Evolutionary conservation across 2,797 vertebrate species (phyloP).

Genomic region (Sparidentex hasta): DNA sequence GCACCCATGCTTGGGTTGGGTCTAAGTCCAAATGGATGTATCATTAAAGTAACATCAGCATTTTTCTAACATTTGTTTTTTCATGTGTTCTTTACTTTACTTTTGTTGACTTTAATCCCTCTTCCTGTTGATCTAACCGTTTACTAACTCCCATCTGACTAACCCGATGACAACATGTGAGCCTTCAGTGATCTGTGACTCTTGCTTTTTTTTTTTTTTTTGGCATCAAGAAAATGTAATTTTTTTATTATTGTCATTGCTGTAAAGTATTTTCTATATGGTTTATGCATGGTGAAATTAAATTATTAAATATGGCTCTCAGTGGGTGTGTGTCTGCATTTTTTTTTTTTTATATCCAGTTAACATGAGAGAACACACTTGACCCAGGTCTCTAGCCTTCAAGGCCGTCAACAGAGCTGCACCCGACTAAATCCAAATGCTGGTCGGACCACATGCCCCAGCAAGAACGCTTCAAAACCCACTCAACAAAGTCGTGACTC

Average conservation of each 20-base stretch:
- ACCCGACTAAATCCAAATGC: no score
- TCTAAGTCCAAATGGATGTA: slow-evolving; percentile 44
- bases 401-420: no score
- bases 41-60: slow-evolving; percentile 30
- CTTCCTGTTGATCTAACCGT: slow-evolving; percentile 26
- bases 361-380: no score
- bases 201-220: slow-evolving; percentile 28
- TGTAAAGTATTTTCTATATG: slow-evolving; percentile 79
- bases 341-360: background rate
- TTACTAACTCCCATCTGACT: slow-evolving; percentile 53
- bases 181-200: slow-evolving; percentile 70
- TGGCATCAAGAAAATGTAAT: slow-evolving; percentile 80
- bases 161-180: slow-evolving; percentile 56
- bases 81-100: background rate
- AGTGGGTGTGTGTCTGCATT: slow-evolving; percentile 12
- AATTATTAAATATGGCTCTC: slow-evolving; percentile 78
- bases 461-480: no score
- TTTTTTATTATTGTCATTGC: slow-evolving; percentile 58
- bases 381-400: no score
- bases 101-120: slow-evolving; percentile 29
- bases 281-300: slow-evolving; percentile 81
- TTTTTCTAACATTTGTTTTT: slow-evolving; percentile 47
- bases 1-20: background rate
- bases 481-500: no score
- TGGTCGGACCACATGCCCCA: no score